These are phyloP conservation scores for Osedax frankpressi DNA, from an alignment of 2,888 invertebrate species.

Conservation along the genomic window DNA sequence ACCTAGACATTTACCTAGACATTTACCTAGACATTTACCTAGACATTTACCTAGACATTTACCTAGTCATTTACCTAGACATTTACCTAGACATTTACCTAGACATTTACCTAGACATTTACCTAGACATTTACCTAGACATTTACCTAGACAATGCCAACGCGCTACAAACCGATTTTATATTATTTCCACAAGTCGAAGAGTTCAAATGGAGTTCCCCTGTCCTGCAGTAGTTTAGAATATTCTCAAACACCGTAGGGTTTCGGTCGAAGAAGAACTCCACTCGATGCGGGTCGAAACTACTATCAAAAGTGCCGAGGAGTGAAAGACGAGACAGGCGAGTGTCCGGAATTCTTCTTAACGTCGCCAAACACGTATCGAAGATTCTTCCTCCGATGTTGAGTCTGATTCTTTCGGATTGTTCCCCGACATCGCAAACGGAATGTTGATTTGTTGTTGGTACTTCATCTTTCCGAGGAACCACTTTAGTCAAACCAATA, in stretches of 20 bases:
- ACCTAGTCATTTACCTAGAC: no score
- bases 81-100: no score
- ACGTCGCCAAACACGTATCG: not conserved
- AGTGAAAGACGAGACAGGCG: not conserved
- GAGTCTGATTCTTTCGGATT: not conserved
- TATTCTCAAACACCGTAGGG: constrained; percentile 37
- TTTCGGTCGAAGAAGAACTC: constrained; percentile 27
- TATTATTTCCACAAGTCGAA: constrained; percentile 41
- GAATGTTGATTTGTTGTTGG: no score
- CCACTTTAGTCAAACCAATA: no score
- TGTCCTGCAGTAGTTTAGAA: constrained; percentile 39
- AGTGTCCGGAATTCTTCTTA: not conserved
- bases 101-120: no score
- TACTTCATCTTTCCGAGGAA: no score
- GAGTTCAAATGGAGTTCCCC: constrained; percentile 42
- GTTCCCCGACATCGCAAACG: no score
- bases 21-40: no score
- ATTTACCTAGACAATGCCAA: no score
- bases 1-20: no score
- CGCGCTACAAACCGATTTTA: constrained; percentile 34
- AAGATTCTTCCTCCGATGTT: not conserved
- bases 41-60: no score
- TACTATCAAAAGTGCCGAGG: not conserved
- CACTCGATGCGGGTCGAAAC: not conserved
- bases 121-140: no score